Base-by-base conservation (phyloP, 2,888 invertebrate genomes). In the Drosophila percnosoma region DNA sequence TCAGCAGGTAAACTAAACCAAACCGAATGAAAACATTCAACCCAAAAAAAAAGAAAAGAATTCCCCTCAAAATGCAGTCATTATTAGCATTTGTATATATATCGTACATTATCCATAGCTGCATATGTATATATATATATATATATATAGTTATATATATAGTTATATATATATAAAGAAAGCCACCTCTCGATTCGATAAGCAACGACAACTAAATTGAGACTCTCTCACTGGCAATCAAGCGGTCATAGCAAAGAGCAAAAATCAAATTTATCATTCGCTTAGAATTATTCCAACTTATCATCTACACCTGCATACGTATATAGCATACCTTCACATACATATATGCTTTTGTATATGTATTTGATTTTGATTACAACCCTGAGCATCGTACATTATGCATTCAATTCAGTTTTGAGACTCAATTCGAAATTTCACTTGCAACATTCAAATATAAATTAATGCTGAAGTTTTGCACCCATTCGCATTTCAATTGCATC, bases 1-100 rank as follows among this genome's bases (percentile, higher is more conserved):
- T n/a, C 67, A 49, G 48, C 77, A 86, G 86, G 90, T 87, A 75
- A 75, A 13, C 36, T 11, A 29, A 36, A 18, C 51, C 51, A 42
- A 63, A 24, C 48, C 34, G 21, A 45, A 36, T 49, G 38, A 27
- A 58, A 65, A 6, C 27, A 18, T 51, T 51, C 18, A 27, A 7
- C 2, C 10, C 15, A n/a, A 13, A 13, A 15, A 27, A 55, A 4
- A 38, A 18, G 3, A 4, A 0, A 38, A 38, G 11, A 11, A 27
- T 27, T 7, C 15, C 18, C n/a, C 4, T 40, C 55, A 40, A 55
- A 21, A 40, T 21, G n/a, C 40, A 15, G 40, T 42, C 29, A 42
- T 38, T 36, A 21, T 31, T 31, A 57, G 48, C n/a, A 27, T 49
- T 73, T 67, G 45, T 58, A 66, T 58, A 59, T 54, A 65, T 59